A percentile compares a stretch with the other conserved stretches of the same genome.
Evolutionary conservation across 2,888 invertebrate species (phyloP).

Genomic region (Creontiades dilutus): DNA sequence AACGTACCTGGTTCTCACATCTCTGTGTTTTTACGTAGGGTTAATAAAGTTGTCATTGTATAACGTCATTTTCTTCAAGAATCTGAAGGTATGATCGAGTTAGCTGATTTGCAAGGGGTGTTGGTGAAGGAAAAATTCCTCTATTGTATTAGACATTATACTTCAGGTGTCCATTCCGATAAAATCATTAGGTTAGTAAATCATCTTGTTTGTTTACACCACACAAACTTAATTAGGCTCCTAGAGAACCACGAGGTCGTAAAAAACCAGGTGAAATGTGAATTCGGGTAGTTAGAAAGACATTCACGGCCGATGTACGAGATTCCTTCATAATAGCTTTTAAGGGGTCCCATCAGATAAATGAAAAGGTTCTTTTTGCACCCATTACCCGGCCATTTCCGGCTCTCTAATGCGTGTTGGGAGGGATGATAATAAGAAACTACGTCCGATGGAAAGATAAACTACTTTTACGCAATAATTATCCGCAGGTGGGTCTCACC

Average conservation of each 20-base stretch:
- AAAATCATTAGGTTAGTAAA: too few relatives aligned
- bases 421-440: slow-evolving; percentile 16
- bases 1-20: too few relatives aligned
- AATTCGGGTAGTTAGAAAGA: slow-evolving; percentile 23
- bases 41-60: too few relatives aligned
- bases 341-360: slow-evolving; percentile 3
- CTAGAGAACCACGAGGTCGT: neutral
- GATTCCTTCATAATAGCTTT: slow-evolving; percentile 15
- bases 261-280: neutral
- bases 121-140: too few relatives aligned
- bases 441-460: neutral
- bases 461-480: neutral
- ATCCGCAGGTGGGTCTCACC: slow-evolving; percentile 9
- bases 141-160: too few relatives aligned
- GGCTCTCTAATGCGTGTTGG: neutral
- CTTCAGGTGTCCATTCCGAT: too few relatives aligned
- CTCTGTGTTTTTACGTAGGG: too few relatives aligned
- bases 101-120: too few relatives aligned
- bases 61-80: too few relatives aligned
- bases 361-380: slow-evolving; percentile 27
- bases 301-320: slow-evolving; percentile 26
- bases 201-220: neutral
- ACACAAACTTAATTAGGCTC: neutral
- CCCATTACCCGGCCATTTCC: slow-evolving; percentile 28
- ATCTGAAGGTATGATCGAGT: too few relatives aligned